These are phyloP conservation scores for Phyllotreta striolata DNA, from an alignment of 2,888 invertebrate species.

Conservation along the genomic window DNA sequence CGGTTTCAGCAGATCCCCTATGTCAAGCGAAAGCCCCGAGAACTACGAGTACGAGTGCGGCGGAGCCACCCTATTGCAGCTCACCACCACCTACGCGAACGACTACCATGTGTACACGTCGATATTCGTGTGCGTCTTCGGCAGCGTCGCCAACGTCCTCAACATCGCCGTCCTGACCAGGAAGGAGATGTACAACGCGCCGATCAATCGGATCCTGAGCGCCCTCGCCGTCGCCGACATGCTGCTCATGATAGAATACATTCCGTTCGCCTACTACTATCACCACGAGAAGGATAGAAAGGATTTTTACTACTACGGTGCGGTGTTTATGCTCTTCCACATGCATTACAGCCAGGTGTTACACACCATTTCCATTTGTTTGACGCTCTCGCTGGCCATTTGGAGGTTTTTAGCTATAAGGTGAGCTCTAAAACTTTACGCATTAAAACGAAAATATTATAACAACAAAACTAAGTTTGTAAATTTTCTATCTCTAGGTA, in stretches of 20 bases:
- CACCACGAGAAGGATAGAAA: slow-evolving; percentile 68
- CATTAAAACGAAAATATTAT: no score
- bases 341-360: slow-evolving; percentile 82
- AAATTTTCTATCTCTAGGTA: slow-evolving; percentile 65
- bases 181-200: slow-evolving; percentile 80
- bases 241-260: slow-evolving; percentile 88
- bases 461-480: no score
- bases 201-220: slow-evolving; percentile 87
- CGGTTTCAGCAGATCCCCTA: slow-evolving; percentile 19
- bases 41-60: slow-evolving; percentile 42
- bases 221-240: slow-evolving; percentile 88
- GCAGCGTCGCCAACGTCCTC: slow-evolving; percentile 84
- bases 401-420: slow-evolving; percentile 88
- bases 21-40: slow-evolving; percentile 14
- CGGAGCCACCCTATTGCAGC: slow-evolving; percentile 55
- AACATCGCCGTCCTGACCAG: slow-evolving; percentile 88
- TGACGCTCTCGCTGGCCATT: slow-evolving; percentile 81
- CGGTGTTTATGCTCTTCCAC: slow-evolving; percentile 79
- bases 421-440: slow-evolving; percentile 59
- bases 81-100: slow-evolving; percentile 70
- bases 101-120: slow-evolving; percentile 84
- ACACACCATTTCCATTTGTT: slow-evolving; percentile 84
- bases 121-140: slow-evolving; percentile 84
- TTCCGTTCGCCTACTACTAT: slow-evolving; percentile 76
- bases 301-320: slow-evolving; percentile 76